Base-by-base conservation (phyloP, 37 sponge, comb jelly and placozoan genomes). In the Amphimedon queenslandica region DNA sequence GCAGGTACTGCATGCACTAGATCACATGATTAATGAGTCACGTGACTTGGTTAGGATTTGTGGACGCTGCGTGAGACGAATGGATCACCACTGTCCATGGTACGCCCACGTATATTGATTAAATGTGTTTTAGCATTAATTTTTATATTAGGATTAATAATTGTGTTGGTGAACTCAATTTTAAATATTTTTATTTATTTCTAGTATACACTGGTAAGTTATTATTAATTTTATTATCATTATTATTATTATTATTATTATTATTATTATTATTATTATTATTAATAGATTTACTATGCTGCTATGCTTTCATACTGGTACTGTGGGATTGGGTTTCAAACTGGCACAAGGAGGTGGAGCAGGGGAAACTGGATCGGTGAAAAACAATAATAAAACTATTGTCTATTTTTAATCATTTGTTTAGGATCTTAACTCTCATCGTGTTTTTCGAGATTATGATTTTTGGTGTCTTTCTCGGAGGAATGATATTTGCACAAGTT, bases 11-110 rank as follows among this genome's bases (percentile, higher is more conserved):
- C n/a, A n/a, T n/a, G n/a, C n/a, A n/a, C n/a, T n/a, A n/a, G n/a
- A n/a, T n/a, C n/a, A n/a, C n/a, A n/a, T n/a, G n/a, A n/a, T n/a
- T n/a, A n/a, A n/a, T n/a, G n/a, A n/a, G n/a, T n/a, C n/a, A n/a
- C 13, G 13, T 13, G 8, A 25, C 28, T n/a, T 60, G 31, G 40
- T 23, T 66, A 89, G 85, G 72, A 90, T 67, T 58, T 93, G 94
- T 78, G 47, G 83, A 36, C 40, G 94, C 0, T 93, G 94, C 75
- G 87, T 93, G 31, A 72, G 87, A 70, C 70, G 80, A 31, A 90
- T 93, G 91, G 94, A 93, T 66, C 94, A 93, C 71, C 94, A 93
- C 67, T 93, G 94, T 70, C 94, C 94, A 18, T 93, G 94, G 88
- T 80, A 64, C 35, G 77, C 11, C 25, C 31, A 27, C 1, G 21